phyloP scores from a whole-genome alignment of 2,797 vertebrate species.

The Manis pentadactyla region DNA sequence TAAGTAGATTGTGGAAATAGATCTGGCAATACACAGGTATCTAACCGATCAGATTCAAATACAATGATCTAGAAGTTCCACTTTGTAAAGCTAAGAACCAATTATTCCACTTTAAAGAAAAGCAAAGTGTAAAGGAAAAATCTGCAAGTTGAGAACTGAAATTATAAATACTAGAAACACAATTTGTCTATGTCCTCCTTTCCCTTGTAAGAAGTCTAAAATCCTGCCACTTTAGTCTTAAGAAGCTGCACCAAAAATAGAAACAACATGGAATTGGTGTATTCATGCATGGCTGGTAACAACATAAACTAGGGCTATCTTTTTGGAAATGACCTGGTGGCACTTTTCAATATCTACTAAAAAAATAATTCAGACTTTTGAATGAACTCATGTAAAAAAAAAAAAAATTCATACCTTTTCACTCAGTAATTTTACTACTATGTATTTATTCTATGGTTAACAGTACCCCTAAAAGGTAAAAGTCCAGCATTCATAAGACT shows the following conservation, averaged over 20 bases:
- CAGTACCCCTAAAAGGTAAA: neutral
- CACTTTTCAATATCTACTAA: conserved; percentile 41
- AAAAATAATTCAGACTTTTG: neutral
- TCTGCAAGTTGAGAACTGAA: conserved; percentile 10
- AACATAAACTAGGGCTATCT: neutral
- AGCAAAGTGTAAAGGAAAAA: conserved; percentile 34
- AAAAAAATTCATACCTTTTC: neutral
- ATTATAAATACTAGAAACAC: neutral
- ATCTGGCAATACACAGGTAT: neutral
- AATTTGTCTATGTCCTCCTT: neutral
- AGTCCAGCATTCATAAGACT: neutral
- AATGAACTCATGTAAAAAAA: neutral
- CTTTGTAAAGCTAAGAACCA: neutral
- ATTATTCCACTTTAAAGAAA: conserved; percentile 12
- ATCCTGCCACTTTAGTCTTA: neutral
- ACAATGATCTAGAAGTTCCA: neutral
- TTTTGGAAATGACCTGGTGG: neutral
- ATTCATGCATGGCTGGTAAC: neutral
- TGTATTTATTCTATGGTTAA: neutral
- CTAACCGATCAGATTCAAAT: neutral
- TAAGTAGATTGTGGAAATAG: neutral
- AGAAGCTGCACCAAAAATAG: conserved; percentile 43
- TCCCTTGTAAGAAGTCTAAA: neutral
- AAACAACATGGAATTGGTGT: conserved; percentile 78
- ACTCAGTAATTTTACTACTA: neutral